A percentile compares a stretch with the other conserved stretches of the same genome.
phyloP scores from a whole-genome alignment of 1,140 invertebrate genomes.

The Lasioglossum baleicum region DNA sequence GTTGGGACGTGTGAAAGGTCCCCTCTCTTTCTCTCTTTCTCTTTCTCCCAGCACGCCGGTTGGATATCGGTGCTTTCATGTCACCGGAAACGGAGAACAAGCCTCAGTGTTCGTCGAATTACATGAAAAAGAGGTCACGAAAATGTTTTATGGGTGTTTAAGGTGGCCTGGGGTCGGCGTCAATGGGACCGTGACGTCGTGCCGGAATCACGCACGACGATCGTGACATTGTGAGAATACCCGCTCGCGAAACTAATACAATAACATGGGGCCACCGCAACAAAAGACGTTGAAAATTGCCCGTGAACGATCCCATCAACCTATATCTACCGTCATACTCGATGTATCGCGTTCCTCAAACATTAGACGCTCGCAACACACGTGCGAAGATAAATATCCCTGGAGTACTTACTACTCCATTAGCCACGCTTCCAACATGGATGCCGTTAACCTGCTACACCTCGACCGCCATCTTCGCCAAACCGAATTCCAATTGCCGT shows the following conservation, averaged over 20 bases:
- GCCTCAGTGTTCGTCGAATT: slow-evolving; percentile 56
- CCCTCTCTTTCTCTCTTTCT: background rate
- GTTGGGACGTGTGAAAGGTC: slow-evolving; percentile 36
- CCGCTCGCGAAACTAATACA: slow-evolving; percentile 22
- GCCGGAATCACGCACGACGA: slow-evolving; percentile 71
- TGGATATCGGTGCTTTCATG: slow-evolving; percentile 45
- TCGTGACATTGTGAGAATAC: slow-evolving; percentile 65
- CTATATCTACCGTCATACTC: too few relatives aligned
- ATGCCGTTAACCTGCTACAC: too few relatives aligned
- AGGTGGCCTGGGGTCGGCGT: slow-evolving; percentile 65
- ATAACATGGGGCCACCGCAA: background rate
- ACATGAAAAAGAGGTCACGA: slow-evolving; percentile 59
- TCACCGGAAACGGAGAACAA: slow-evolving; percentile 55
- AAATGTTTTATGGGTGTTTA: slow-evolving; percentile 67
- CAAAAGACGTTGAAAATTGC: too few relatives aligned
- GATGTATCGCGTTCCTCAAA: too few relatives aligned
- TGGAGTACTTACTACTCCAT: too few relatives aligned
- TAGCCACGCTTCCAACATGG: too few relatives aligned
- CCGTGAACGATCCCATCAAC: too few relatives aligned
- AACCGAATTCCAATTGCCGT: too few relatives aligned
- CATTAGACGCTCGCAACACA: too few relatives aligned
- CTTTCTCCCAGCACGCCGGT: background rate
- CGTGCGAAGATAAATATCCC: too few relatives aligned
- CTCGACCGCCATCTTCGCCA: too few relatives aligned
- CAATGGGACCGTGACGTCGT: slow-evolving; percentile 74